Percentiles rank a stretch among this genome's conserved stretches.
phyloP scores from a whole-genome alignment of 2,888 invertebrate species.

The Noctua comes region DNA sequence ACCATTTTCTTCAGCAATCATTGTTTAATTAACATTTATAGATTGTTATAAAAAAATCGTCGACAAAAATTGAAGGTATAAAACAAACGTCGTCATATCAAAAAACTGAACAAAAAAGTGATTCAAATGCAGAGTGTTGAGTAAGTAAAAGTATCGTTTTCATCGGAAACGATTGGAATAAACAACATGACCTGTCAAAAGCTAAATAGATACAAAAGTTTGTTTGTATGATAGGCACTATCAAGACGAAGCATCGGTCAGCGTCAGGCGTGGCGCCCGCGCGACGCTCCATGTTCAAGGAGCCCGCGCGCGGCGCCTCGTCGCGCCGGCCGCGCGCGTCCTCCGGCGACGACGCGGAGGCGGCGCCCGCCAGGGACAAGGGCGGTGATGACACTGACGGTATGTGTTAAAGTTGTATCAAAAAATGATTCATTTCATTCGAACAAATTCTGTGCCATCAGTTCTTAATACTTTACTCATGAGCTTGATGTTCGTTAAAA shows the following conservation, averaged over 20 bases:
- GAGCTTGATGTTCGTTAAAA: background rate
- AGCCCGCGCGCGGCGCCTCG: constrained; percentile 22
- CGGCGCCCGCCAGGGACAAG: background rate
- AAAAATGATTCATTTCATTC: too few relatives aligned
- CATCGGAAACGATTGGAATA: background rate
- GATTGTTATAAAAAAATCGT: too few relatives aligned
- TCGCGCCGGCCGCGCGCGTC: background rate
- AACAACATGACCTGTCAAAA: background rate
- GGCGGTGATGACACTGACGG: background rate
- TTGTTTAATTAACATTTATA: too few relatives aligned
- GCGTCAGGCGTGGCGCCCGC: constrained; percentile 40
- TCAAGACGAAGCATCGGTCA: constrained; percentile 13
- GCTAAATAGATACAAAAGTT: background rate
- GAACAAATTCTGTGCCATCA: too few relatives aligned
- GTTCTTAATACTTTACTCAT: background rate
- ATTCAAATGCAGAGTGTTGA: background rate
- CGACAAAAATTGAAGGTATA: too few relatives aligned
- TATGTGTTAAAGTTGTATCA: background rate
- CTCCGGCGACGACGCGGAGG: too few relatives aligned
- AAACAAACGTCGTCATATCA: background rate
- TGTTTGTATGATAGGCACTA: constrained; percentile 1
- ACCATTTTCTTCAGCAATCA: too few relatives aligned
- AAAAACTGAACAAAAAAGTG: too few relatives aligned
- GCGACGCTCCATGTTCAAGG: constrained; percentile 65
- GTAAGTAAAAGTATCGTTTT: background rate